Conservation (phyloP, 2,888 invertebrate genomes). For the Hipparchia sbordonii region DNA sequence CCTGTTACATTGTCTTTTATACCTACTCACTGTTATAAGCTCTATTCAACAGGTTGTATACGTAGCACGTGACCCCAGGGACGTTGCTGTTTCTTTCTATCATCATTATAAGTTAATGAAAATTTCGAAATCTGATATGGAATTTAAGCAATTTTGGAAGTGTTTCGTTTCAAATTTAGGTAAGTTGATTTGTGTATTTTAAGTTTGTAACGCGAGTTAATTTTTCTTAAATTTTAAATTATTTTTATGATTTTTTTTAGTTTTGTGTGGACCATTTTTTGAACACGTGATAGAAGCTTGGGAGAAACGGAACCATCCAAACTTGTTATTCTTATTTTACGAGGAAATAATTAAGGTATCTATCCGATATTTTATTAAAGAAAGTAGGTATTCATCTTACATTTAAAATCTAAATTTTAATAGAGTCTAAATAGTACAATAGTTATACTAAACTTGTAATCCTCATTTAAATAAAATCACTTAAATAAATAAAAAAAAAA, state of each 20-base stretch:
- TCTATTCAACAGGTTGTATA: constrained; percentile 76
- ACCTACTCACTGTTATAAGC: too few species aligned
- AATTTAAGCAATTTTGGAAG: constrained; percentile 66
- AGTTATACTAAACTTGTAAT: too few species aligned
- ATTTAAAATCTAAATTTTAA: too few species aligned
- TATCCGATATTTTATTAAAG: too few species aligned
- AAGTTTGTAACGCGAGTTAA: background rate
- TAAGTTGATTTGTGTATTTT: background rate
- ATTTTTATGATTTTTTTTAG: constrained; percentile 51
- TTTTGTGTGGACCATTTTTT: constrained; percentile 85
- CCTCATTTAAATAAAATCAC: too few species aligned
- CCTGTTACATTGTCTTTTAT: too few species aligned
- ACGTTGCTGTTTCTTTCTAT: constrained; percentile 89
- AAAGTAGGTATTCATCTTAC: too few species aligned
- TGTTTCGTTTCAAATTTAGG: background rate
- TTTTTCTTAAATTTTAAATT: background rate
- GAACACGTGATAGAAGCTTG: constrained; percentile 87
- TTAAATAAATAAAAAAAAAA: too few species aligned
- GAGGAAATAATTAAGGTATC: constrained; percentile 88
- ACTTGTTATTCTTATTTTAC: constrained; percentile 90
- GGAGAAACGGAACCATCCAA: constrained; percentile 82
- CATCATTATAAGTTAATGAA: constrained; percentile 48
- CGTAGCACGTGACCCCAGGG: constrained; percentile 90
- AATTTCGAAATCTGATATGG: constrained; percentile 81
- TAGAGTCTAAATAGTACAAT: too few species aligned